Conservation (phyloP, 2,797 vertebrate genomes). For the Artibeus lituratus region DNA sequence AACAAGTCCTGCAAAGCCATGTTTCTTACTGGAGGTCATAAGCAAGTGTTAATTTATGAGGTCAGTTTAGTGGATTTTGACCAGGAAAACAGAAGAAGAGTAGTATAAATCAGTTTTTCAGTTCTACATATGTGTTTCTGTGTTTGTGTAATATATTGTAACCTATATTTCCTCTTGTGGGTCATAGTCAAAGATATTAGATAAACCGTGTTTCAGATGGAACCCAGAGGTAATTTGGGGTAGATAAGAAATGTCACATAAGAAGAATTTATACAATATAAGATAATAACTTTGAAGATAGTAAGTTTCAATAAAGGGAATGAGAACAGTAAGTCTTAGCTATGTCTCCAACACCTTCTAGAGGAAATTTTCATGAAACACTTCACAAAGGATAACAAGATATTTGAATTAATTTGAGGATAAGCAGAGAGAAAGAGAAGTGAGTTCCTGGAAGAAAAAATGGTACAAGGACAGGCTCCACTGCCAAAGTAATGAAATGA, state of each 20-base stretch:
- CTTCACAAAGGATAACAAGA: background rate
- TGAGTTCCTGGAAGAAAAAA: background rate
- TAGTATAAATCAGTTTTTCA: background rate
- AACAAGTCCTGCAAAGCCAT: background rate
- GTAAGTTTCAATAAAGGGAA: background rate
- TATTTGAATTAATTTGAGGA: background rate
- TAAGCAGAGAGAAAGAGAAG: background rate
- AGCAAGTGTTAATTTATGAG: background rate
- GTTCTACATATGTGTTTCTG: background rate
- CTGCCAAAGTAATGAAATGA: background rate
- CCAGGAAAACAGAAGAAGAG: slow-evolving; percentile 9
- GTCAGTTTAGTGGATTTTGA: background rate
- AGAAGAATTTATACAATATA: background rate
- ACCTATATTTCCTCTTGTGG: background rate
- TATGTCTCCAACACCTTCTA: background rate
- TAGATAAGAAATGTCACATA: background rate
- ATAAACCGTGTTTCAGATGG: background rate
- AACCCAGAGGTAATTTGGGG: background rate
- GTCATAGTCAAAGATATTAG: background rate
- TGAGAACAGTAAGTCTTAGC: background rate
- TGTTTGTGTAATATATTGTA: background rate
- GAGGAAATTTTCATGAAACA: background rate
- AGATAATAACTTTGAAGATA: background rate
- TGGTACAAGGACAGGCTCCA: background rate
- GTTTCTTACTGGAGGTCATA: background rate